Evolutionary conservation across 1,140 invertebrate species (phyloP).

Genomic region (Meloidogyne hapla): DNA sequence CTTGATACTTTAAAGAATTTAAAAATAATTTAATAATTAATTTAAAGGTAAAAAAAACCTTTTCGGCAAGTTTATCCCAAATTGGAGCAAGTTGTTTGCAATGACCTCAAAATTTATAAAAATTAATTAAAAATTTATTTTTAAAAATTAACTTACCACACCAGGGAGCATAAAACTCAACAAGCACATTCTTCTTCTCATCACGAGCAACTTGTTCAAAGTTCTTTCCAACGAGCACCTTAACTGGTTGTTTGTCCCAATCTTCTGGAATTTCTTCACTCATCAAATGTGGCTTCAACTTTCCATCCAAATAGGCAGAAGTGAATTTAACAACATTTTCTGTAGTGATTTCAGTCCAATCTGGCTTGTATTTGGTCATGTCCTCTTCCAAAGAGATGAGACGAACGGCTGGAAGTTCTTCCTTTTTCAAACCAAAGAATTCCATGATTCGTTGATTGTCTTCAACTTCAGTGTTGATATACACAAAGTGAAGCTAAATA

Average conservation of each 20-base stretch:
- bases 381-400: conserved; percentile 92
- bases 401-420: conserved; percentile 85
- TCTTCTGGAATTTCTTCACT: conserved; percentile 90
- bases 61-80: conserved; percentile 83
- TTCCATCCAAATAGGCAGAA: conserved; percentile 81
- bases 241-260: conserved; percentile 93
- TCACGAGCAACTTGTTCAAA: conserved; percentile 90
- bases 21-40: conserved; percentile 72
- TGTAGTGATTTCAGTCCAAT: conserved; percentile 74
- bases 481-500: conserved; percentile 81
- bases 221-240: conserved; percentile 88
- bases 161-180: conserved; percentile 79
- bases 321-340: conserved; percentile 79
- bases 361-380: conserved; percentile 95
- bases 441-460: conserved; percentile 95
- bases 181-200: conserved; percentile 85
- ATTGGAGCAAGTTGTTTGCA: conserved; percentile 78
- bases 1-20: conserved; percentile 69
- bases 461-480: conserved; percentile 88
- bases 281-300: conserved; percentile 84
- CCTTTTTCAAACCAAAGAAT: conserved; percentile 89
- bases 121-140: not conserved
- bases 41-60: conserved; percentile 66
- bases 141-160: not conserved
- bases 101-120: conserved; percentile 38